Conservation (phyloP, 2,888 invertebrate species). For the Apodemia duryi region DNA sequence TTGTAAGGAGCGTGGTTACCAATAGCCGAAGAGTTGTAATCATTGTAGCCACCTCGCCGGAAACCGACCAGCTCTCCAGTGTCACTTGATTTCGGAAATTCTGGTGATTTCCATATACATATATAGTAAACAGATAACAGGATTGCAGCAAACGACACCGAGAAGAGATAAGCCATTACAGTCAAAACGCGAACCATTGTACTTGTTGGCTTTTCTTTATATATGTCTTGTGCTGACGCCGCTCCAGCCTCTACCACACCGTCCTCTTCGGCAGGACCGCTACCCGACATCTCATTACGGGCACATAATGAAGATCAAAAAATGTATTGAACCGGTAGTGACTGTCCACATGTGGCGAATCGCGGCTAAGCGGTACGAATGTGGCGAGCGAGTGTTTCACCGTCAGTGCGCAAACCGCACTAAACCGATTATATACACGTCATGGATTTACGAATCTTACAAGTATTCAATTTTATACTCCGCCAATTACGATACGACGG, state of each 20-base stretch:
- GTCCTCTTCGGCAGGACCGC: slow-evolving; percentile 50
- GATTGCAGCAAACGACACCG: slow-evolving; percentile 92
- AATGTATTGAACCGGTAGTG: slow-evolving; percentile 29
- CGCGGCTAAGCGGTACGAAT: slow-evolving; percentile 52
- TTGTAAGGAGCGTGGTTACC: slow-evolving; percentile 31
- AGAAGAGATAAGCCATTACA: slow-evolving; percentile 88
- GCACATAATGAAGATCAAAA: slow-evolving; percentile 26
- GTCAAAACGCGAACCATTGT: slow-evolving; percentile 83
- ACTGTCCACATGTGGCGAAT: slow-evolving; percentile 43
- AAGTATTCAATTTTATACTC: slow-evolving; percentile 45
- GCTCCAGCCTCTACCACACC: slow-evolving; percentile 47
- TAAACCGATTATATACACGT: slow-evolving; percentile 64
- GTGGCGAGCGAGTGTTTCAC: slow-evolving; percentile 34
- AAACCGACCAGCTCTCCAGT: slow-evolving; percentile 38
- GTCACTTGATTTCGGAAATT: slow-evolving; percentile 56
- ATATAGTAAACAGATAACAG: slow-evolving; percentile 90
- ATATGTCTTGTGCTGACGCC: slow-evolving; percentile 49
- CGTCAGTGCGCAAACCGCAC: slow-evolving; percentile 40
- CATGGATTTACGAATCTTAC: slow-evolving; percentile 56
- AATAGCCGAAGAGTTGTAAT: slow-evolving; percentile 34
- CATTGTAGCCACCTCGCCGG: slow-evolving; percentile 33
- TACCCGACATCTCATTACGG: slow-evolving; percentile 55
- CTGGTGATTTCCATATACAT: slow-evolving; percentile 87
- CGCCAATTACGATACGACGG: slow-evolving; percentile 39
- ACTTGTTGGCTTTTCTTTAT: slow-evolving; percentile 64